Evolutionary conservation across 1,140 invertebrate genomes (phyloP), one percentile per base, ranked within the genome.

Genomic region (Acromyrmex heyeri): DNA sequence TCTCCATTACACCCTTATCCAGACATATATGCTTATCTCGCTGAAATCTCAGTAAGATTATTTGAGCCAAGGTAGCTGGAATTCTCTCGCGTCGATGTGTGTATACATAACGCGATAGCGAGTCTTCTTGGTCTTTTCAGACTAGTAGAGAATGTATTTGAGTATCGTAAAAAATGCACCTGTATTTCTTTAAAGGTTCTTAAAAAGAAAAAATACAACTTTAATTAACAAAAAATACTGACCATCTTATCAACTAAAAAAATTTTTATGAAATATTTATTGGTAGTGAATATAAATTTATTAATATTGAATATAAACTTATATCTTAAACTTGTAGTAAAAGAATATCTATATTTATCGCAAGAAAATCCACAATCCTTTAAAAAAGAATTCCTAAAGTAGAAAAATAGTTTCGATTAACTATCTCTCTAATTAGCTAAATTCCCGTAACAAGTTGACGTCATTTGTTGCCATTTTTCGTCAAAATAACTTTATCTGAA

Each of bases 21-120:
- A 16, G 14, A 7, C 55, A 10, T n/a, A 2, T 18, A 5, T 10
- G 55, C 27, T 55, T 53, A 59, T 67, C 64, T 30, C 48, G 3
- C 4, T 3, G 12, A 24, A 24, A 86, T 82, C 55, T 82, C 53
- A n/a, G 14, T 53, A 8, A 64, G 59, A 88, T 87, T 55, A 85
- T 78, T 21, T 18, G 34, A 44, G 16, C 8, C 3, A 67, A 6
- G 16, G 44, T 21, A 73, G 24, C 16, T 27, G 44, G 34, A n/a
- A n/a, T 12, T 27, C 7, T 21, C 38, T 64, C 21, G 27, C 16
- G 38, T 48, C 3, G 50, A 8, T 14, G 14, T n/a, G 24, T 53
- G 18, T 67, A 2, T 27, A 10, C 73, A 38, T 6, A 62, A 62
- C 8, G 30, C n/a, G 30, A 61, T 67, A 67, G n/a, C 12, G 64